phyloP scores from a whole-genome alignment of 2,797 vertebrate species.

The Cheirogaleus major region DNA sequence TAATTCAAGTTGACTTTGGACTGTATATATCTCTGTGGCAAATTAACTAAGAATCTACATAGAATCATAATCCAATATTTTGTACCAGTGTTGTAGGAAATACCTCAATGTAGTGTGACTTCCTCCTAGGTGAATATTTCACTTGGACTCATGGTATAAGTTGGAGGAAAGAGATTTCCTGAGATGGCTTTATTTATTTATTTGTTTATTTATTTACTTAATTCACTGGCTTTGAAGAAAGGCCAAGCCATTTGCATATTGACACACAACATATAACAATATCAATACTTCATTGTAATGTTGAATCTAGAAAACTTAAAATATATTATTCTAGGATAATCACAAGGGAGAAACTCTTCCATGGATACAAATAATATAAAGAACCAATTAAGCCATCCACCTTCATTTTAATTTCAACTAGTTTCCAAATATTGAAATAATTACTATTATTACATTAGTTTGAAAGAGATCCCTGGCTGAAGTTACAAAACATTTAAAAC shows the following conservation, averaged over 20 bases:
- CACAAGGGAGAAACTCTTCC: not conserved
- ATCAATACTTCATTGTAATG: not conserved
- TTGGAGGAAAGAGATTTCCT: not conserved
- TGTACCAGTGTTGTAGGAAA: not conserved
- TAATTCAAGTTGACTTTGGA: not conserved
- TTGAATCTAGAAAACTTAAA: conserved; percentile 62
- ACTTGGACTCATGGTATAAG: not conserved
- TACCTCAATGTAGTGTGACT: not conserved
- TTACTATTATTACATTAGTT: not conserved
- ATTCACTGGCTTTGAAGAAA: not conserved
- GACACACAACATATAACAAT: not conserved
- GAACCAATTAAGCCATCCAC: conserved; percentile 17
- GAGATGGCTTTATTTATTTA: not conserved
- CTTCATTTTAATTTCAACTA: not conserved
- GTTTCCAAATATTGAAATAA: not conserved
- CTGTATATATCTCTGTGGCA: not conserved
- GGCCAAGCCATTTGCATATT: not conserved
- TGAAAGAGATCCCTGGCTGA: not conserved
- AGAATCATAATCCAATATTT: not conserved
- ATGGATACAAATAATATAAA: conserved; percentile 64
- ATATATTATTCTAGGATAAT: conserved; percentile 12
- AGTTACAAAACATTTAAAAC: not conserved
- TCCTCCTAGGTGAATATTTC: not conserved
- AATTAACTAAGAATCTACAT: not conserved
- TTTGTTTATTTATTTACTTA: not conserved